Evolutionary conservation across 1,140 invertebrate genomes (phyloP), one percentile per base, ranked within the genome.

Genomic region (Drosophila bifasciata): DNA sequence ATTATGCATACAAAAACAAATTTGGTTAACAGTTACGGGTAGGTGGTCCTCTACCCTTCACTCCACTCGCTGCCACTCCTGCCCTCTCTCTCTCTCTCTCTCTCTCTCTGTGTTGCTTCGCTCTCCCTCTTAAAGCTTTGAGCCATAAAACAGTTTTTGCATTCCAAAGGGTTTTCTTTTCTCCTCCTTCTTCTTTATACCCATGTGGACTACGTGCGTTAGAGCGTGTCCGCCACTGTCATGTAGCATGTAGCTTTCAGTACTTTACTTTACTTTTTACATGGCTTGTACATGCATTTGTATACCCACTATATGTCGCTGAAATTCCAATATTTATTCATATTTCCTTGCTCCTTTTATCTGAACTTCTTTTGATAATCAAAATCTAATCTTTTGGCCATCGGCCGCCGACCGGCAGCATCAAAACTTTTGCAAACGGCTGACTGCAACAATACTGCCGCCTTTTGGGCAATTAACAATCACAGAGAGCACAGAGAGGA

Each of bases 1-100:
- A 75, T 69, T 86, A 69, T 74, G 73, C 81, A 28, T 8, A 86
- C 81, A 74, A n/a, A n/a, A n/a, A 77, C 46, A 77, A 73, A 85
- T 78, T 79, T 71, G 64, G 5, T 23, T 49, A 21, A 75, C 56
- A 43, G 53, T 70, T 62, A 51, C 64, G 80, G 71, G 61, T 76
- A 85, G 80, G 80, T 84, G 79, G 76, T 68, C n/a, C n/a, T n/a
- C 76, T 16, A 9, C 23, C 15, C 6, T 40, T 8, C 8, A 5
- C 23, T 1, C 7, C n/a, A n/a, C 21, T 4, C n/a, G n/a, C n/a
- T n/a, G n/a, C n/a, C n/a, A n/a, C n/a, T n/a, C n/a, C n/a, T n/a
- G n/a, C n/a, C 9, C 46, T 9, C 7, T 28, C 25, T 7, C 25
- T 28, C 7, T 7, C 7, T 3, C 23, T 28, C 25, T 28, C 0